Evolutionary conservation across 2,888 invertebrate species (phyloP).

Genomic region (Gymnosoma rotundatum): DNA sequence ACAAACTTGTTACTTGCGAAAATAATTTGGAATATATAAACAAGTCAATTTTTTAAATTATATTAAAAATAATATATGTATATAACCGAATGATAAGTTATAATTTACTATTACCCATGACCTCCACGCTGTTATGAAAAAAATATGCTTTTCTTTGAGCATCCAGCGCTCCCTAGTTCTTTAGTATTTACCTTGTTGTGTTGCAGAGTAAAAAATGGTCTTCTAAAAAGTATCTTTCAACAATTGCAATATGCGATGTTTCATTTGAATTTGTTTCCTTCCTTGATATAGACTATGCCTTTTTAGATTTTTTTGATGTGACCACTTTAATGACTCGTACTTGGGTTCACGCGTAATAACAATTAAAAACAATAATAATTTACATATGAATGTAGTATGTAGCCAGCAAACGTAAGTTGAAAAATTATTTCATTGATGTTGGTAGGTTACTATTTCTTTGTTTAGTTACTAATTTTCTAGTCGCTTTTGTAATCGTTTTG

Average conservation of each 20-base stretch:
- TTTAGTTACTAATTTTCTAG: neutral
- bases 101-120: too few species aligned
- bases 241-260: conserved; percentile 10
- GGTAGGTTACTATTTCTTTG: neutral
- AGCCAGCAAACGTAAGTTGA: neutral
- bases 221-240: conserved; percentile 17
- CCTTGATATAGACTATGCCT: neutral
- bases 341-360: conserved; percentile 37
- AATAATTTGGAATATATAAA: too few species aligned
- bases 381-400: neutral
- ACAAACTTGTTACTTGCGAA: too few species aligned
- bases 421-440: neutral
- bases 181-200: conserved; percentile 5
- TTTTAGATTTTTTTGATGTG: neutral
- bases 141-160: too few species aligned
- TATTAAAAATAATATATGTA: too few species aligned
- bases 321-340: conserved; percentile 27
- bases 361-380: conserved; percentile 33
- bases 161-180: too few species aligned
- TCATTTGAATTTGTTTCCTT: conserved; percentile 20
- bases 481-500: neutral
- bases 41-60: too few species aligned
- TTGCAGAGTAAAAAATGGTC: neutral
- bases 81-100: too few species aligned
- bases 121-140: too few species aligned